Percentiles rank a stretch among this genome's conserved stretches.
These are phyloP conservation scores for Drosophila picticornis DNA, from an alignment of 2,888 invertebrate species.

Conservation along the genomic window DNA sequence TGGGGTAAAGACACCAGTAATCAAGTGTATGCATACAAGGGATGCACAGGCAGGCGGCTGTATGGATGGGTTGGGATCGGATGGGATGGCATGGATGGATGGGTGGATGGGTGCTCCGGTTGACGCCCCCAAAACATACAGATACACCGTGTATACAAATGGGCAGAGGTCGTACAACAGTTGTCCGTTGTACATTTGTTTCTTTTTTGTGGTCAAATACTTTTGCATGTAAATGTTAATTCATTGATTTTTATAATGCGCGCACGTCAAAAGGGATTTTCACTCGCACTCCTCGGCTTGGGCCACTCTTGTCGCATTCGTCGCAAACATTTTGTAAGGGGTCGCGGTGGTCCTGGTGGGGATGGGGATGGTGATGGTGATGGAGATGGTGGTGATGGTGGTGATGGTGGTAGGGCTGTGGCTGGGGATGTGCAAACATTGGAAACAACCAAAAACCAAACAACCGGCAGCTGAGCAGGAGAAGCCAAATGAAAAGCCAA, in stretches of 20 bases:
- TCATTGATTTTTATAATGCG: slow-evolving; percentile 79
- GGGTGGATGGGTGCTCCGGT: slow-evolving; percentile 19
- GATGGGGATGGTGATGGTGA: background rate
- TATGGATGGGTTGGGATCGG: slow-evolving; percentile 21
- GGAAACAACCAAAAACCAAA: slow-evolving; percentile 50
- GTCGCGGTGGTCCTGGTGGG: background rate
- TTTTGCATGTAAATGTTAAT: slow-evolving; percentile 78
- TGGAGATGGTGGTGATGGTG: background rate
- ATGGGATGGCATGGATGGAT: slow-evolving; percentile 9
- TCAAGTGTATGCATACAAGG: slow-evolving; percentile 73
- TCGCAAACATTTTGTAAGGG: slow-evolving; percentile 41
- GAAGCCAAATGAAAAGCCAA: slow-evolving; percentile 32
- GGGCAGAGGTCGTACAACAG: slow-evolving; percentile 45
- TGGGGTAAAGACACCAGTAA: slow-evolving; percentile 70
- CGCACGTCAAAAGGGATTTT: slow-evolving; percentile 67
- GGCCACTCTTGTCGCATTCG: slow-evolving; percentile 51
- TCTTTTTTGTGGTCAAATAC: slow-evolving; percentile 80
- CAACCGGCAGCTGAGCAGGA: slow-evolving; percentile 34
- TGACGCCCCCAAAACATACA: slow-evolving; percentile 15
- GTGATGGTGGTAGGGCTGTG: background rate
- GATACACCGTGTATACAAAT: slow-evolving; percentile 44
- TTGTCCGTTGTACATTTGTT: slow-evolving; percentile 75
- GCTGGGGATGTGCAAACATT: slow-evolving; percentile 42
- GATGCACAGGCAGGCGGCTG: slow-evolving; percentile 35
- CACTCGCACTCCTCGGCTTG: slow-evolving; percentile 1